These are phyloP conservation scores for Drosophila watanabei DNA, from an alignment of 1,140 invertebrate species.

Conservation along the genomic window DNA sequence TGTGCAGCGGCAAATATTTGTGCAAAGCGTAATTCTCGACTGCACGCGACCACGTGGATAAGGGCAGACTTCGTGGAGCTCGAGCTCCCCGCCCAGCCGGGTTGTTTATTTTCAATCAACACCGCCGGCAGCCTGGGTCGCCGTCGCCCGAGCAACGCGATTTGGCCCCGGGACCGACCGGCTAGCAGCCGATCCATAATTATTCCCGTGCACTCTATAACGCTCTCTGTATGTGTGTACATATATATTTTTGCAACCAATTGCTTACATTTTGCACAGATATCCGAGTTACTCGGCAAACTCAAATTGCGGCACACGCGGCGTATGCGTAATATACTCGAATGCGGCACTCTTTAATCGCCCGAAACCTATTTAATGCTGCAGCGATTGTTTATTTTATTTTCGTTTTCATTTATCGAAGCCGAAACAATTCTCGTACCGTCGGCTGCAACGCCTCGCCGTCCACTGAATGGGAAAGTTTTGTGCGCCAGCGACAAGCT, in stretches of 20 bases:
- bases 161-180: conserved; percentile 21
- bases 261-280: conserved; percentile 59
- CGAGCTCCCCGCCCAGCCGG: conserved; percentile 3
- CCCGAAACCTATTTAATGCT: conserved; percentile 21
- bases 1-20: conserved; percentile 67
- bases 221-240: conserved; percentile 10
- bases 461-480: conserved; percentile 44
- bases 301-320: conserved; percentile 34
- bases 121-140: conserved; percentile 16
- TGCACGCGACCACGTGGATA: conserved; percentile 72
- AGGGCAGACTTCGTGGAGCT: conserved; percentile 3
- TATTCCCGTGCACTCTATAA: conserved; percentile 16
- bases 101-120: conserved; percentile 76
- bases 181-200: conserved; percentile 58
- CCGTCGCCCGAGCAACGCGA: conserved; percentile 43
- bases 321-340: conserved; percentile 48
- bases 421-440: conserved; percentile 32
- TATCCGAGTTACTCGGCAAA: neutral
- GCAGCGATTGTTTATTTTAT: conserved; percentile 35
- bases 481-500: conserved; percentile 23
- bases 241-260: conserved; percentile 11
- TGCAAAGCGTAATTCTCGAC: conserved; percentile 54
- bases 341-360: conserved; percentile 3
- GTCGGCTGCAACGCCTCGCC: conserved; percentile 47
- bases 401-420: conserved; percentile 13